phyloP scores from a whole-genome alignment of 2,888 invertebrate genomes.

The Morpho achilles region DNA sequence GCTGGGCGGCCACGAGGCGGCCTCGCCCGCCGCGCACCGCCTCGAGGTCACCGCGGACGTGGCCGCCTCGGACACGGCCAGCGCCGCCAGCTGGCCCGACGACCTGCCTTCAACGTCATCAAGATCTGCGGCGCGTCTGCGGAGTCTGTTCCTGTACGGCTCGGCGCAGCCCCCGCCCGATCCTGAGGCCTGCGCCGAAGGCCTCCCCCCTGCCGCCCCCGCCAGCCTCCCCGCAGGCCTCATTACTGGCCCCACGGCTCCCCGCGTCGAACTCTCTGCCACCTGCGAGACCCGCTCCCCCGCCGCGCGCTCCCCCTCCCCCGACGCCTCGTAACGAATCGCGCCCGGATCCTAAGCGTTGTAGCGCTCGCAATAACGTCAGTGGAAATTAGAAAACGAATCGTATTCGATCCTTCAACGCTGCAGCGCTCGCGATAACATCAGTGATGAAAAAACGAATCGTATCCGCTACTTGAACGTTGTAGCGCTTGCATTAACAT shows the following conservation, averaged over 20 bases:
- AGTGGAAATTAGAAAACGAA: neutral
- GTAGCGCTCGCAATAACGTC: conserved; percentile 1
- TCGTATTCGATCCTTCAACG: too few relatives aligned
- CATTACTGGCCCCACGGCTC: conserved; percentile 6
- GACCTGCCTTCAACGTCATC: conserved; percentile 56
- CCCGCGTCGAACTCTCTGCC: conserved; percentile 17
- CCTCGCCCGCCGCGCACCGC: conserved; percentile 44
- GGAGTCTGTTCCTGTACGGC: conserved; percentile 66
- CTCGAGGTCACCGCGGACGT: conserved; percentile 61
- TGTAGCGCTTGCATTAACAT: too few relatives aligned
- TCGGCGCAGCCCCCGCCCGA: conserved; percentile 52
- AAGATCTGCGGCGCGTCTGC: conserved; percentile 48
- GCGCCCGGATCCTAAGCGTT: conserved; percentile 6
- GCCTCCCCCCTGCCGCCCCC: neutral
- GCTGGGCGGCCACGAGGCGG: conserved; percentile 54
- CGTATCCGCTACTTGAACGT: too few relatives aligned
- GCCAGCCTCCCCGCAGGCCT: conserved; percentile 11
- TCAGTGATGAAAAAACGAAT: too few relatives aligned
- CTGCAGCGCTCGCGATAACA: neutral
- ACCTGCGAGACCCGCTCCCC: conserved; percentile 23
- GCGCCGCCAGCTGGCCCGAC: conserved; percentile 56
- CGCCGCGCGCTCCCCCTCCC: conserved; percentile 14
- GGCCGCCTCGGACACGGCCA: conserved; percentile 47
- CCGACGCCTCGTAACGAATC: conserved; percentile 32
- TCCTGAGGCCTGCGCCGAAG: conserved; percentile 44